Evolutionary conservation across 2,888 invertebrate species (phyloP).

Genomic region (Chesias legatella): DNA sequence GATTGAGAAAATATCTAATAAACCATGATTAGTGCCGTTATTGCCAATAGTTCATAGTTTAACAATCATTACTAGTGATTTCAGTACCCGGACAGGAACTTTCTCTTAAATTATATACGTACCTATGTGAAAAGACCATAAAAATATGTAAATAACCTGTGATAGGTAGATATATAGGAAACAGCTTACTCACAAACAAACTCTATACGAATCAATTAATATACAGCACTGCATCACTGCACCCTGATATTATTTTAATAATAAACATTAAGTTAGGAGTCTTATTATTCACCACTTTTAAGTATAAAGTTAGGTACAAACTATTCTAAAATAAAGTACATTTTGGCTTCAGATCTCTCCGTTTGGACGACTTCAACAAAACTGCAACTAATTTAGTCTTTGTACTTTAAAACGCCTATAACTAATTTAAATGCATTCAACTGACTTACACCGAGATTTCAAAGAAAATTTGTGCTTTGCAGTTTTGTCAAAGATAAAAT

Average conservation of each 20-base stretch:
- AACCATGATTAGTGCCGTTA: too few species aligned
- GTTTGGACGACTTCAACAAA: slow-evolving; percentile 43
- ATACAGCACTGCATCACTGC: slow-evolving; percentile 37
- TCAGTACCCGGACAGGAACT: too few species aligned
- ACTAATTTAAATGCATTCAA: slow-evolving; percentile 72
- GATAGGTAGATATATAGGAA: too few species aligned
- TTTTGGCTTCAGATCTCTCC: slow-evolving; percentile 58
- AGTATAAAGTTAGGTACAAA: slow-evolving; percentile 40
- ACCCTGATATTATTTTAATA: slow-evolving; percentile 43
- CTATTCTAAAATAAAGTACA: slow-evolving; percentile 43
- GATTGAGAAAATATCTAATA: too few species aligned
- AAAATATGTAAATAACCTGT: too few species aligned
- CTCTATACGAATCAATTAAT: slow-evolving; percentile 28
- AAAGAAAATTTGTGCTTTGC: slow-evolving; percentile 37
- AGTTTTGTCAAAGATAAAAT: slow-evolving; percentile 51
- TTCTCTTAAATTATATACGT: too few species aligned
- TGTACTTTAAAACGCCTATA: slow-evolving; percentile 68
- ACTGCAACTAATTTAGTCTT: slow-evolving; percentile 58
- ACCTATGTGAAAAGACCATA: too few species aligned
- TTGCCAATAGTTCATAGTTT: too few species aligned
- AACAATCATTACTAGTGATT: too few species aligned
- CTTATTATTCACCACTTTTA: slow-evolving; percentile 53
- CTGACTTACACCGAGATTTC: slow-evolving; percentile 54
- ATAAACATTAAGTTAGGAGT: slow-evolving; percentile 39
- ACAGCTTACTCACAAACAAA: too few species aligned